Conservation (phyloP, 1,140 invertebrate genomes). For the Cotesia vestalis region DNA sequence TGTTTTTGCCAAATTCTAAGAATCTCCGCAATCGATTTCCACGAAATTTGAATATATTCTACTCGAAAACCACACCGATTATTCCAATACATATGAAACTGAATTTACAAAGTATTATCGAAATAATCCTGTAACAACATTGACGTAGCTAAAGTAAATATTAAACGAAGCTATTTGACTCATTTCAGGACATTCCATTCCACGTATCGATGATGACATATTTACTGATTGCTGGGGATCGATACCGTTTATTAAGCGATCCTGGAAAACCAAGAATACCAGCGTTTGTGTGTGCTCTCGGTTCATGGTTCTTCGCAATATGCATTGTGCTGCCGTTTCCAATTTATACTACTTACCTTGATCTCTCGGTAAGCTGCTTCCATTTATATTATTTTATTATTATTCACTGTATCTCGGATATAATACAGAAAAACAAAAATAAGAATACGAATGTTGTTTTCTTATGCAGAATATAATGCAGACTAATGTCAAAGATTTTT, state of each 20-base stretch:
- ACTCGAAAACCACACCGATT: too few species aligned
- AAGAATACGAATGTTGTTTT: not conserved
- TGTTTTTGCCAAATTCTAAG: too few species aligned
- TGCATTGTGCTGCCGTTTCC: conserved; percentile 78
- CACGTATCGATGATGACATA: conserved; percentile 78
- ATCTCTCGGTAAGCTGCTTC: conserved; percentile 69
- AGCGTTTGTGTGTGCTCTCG: conserved; percentile 72
- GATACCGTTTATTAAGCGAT: conserved; percentile 72
- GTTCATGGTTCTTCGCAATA: conserved; percentile 75
- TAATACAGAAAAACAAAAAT: not conserved
- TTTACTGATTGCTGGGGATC: conserved; percentile 74
- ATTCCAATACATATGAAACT: too few species aligned
- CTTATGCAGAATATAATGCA: too few species aligned
- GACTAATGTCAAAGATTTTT: too few species aligned
- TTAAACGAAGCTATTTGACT: conserved; percentile 26
- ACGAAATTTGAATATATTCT: too few species aligned
- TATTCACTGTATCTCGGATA: conserved; percentile 17
- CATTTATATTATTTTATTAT: conserved; percentile 1
- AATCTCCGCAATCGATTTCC: too few species aligned
- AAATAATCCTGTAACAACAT: too few species aligned
- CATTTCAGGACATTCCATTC: conserved; percentile 72
- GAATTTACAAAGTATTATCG: too few species aligned
- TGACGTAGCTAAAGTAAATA: not conserved
- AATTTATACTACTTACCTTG: conserved; percentile 77
- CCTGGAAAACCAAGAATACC: conserved; percentile 73